Evolutionary conservation across 2,113 vertebrate species (phyloP).

Genomic region (Ailuropoda melanoleuca): DNA sequence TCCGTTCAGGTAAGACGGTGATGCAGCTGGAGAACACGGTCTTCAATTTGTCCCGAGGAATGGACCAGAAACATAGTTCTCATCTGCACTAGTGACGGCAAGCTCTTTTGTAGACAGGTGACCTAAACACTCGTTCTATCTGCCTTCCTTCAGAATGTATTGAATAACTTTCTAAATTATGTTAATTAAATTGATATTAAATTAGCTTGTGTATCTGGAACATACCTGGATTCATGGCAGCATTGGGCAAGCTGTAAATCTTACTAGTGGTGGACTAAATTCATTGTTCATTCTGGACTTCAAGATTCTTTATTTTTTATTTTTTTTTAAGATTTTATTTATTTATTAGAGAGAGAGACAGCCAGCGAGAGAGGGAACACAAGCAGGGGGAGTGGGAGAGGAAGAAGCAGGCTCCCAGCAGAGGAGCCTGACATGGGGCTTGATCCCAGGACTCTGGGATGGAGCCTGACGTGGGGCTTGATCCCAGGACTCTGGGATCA

Average conservation of each 20-base stretch:
- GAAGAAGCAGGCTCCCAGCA: too few relatives aligned
- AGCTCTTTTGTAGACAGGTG: neutral
- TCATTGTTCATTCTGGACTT: neutral
- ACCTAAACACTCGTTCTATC: neutral
- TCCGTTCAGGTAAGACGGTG: neutral
- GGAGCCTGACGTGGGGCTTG: too few relatives aligned
- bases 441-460: too few relatives aligned
- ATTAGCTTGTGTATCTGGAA: neutral
- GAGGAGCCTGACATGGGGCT: too few relatives aligned
- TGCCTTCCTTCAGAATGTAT: neutral
- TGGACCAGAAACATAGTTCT: neutral
- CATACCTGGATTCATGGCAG: neutral
- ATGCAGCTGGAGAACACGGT: rapidly evolving
- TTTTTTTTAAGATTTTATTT: too few relatives aligned
- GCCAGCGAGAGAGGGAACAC: too few relatives aligned
- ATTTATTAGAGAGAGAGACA: neutral
- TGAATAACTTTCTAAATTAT: neutral
- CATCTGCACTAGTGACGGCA: too few relatives aligned
- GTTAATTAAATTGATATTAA: neutral
- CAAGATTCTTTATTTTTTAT: neutral
- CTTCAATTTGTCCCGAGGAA: neutral
- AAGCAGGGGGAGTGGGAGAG: too few relatives aligned
- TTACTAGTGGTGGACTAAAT: neutral
- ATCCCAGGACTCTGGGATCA: too few relatives aligned
- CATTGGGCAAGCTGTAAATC: neutral